These are phyloP conservation scores for Lathamus discolor DNA, from an alignment of 2,113 vertebrate genomes.

Conservation along the genomic window DNA sequence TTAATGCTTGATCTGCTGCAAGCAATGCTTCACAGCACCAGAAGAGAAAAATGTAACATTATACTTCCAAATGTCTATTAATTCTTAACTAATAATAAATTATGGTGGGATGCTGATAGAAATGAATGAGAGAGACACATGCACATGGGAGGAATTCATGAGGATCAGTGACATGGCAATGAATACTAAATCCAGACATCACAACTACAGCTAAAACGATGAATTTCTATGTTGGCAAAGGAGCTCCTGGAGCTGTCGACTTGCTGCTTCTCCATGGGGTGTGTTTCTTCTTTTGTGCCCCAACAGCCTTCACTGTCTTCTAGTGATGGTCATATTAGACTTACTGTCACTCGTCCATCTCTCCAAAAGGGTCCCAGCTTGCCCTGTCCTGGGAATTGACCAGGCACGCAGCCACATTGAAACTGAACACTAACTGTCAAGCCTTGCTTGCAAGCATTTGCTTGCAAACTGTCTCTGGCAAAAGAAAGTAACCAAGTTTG, in stretches of 20 bases:
- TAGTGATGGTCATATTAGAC: fast-evolving
- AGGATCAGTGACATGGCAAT: neutral
- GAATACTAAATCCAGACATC: constrained; percentile 31
- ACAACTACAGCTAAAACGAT: neutral
- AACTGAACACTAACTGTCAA: neutral
- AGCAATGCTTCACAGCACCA: constrained; percentile 40
- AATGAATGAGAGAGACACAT: constrained; percentile 14
- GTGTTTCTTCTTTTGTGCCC: neutral
- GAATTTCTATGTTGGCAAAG: neutral
- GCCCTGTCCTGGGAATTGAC: neutral
- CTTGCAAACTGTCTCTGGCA: neutral
- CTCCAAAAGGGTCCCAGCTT: neutral
- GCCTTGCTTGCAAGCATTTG: neutral
- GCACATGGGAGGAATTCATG: constrained; percentile 46
- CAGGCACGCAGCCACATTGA: neutral
- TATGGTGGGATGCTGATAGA: constrained; percentile 31
- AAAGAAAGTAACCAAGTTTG: neutral
- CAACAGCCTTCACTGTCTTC: neutral
- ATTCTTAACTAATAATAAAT: constrained; percentile 69
- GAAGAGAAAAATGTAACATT: constrained; percentile 54
- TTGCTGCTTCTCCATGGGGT: neutral
- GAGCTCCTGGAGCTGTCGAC: neutral
- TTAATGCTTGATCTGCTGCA: constrained; percentile 52
- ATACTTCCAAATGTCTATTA: constrained; percentile 58
- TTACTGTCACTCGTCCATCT: neutral